These are phyloP conservation scores for Philopotamus ludificatus DNA, from an alignment of 1,140 invertebrate species.

Conservation along the genomic window DNA sequence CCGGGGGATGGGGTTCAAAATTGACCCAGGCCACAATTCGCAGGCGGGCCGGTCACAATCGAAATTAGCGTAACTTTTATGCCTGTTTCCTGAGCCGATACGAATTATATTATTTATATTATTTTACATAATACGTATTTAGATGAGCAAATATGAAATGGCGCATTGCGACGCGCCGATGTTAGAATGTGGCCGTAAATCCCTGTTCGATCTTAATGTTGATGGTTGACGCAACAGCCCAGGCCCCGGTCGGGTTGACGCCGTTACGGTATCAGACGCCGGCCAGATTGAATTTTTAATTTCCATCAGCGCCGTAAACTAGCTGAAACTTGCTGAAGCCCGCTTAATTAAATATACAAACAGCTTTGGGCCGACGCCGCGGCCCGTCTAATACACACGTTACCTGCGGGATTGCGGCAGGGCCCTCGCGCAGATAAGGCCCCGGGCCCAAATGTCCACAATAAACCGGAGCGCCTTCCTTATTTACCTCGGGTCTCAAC, in stretches of 20 bases:
- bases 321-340: too few species aligned
- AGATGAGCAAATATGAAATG: too few species aligned
- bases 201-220: too few species aligned
- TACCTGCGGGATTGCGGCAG: slow-evolving; percentile 9
- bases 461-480: slow-evolving; percentile 1
- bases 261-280: too few species aligned
- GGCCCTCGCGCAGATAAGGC: not conserved
- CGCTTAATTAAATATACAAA: slow-evolving; percentile 25
- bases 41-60: not conserved
- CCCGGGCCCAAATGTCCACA: slow-evolving; percentile 14
- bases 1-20: not conserved
- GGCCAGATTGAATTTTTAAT: too few species aligned
- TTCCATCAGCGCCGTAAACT: too few species aligned
- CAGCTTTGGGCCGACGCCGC: slow-evolving; percentile 7
- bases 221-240: too few species aligned
- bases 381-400: slow-evolving; percentile 15
- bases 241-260: too few species aligned
- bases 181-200: too few species aligned
- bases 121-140: too few species aligned
- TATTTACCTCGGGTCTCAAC: not conserved
- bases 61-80: not conserved
- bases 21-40: not conserved
- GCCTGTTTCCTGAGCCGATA: not conserved
- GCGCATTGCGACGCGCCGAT: too few species aligned
- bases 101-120: too few species aligned